Evolutionary conservation across 2,797 vertebrate species (phyloP).

Genomic region (Diceros bicornis): DNA sequence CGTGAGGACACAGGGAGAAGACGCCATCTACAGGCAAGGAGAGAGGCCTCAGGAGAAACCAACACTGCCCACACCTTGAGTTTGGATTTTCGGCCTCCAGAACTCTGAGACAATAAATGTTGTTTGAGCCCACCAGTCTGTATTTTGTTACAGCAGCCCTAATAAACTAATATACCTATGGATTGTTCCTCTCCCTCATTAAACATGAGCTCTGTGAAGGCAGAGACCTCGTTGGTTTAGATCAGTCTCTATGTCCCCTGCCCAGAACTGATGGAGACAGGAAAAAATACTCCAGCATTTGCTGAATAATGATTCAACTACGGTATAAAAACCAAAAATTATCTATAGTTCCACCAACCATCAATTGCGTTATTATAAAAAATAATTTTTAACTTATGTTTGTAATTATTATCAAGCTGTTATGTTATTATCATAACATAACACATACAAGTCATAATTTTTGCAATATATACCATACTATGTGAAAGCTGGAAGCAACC

Average conservation of each 20-base stretch:
- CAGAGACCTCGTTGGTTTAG: background rate
- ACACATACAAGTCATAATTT: background rate
- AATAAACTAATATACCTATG: accelerated
- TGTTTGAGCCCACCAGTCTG: background rate
- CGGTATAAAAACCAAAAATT: background rate
- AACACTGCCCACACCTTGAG: background rate
- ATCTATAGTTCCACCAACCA: accelerated
- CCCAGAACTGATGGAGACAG: accelerated
- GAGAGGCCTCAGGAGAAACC: background rate
- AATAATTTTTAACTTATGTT: background rate
- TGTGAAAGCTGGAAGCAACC: background rate
- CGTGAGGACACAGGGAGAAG: background rate
- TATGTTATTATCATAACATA: background rate
- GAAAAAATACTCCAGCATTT: background rate
- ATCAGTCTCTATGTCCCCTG: accelerated
- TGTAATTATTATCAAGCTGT: background rate
- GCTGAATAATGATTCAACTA: background rate
- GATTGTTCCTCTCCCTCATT: background rate
- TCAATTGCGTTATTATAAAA: background rate
- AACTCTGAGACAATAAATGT: too few species aligned
- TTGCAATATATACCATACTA: background rate
- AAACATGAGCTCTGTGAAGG: accelerated
- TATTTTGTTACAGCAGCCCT: accelerated
- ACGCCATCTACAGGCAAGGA: background rate
- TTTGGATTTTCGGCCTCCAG: background rate